Evolutionary conservation across 2,797 vertebrate species (phyloP), one percentile per base, ranked within the genome.

Genomic region (Enteromius fasciolatus): DNA sequence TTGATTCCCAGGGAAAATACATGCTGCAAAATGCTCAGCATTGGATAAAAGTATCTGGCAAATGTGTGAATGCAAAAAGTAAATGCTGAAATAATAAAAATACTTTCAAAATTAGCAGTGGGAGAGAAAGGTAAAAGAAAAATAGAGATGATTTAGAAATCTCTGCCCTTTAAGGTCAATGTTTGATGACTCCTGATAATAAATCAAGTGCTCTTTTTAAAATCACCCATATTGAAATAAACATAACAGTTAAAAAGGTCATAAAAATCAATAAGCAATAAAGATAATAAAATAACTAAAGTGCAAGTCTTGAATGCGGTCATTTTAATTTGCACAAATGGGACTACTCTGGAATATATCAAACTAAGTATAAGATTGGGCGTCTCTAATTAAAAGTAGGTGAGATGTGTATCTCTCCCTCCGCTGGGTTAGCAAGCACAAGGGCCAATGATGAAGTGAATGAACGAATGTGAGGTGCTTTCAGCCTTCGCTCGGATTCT

Each of bases 231-330:
- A n/a, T 70, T 76, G 20, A 31, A 68, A 61, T 10, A 52, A 1
- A 18, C 61, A 33, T 54, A 75, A 52, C 28, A 81, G 54, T 50
- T 70, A 36, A 67, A 28, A 63, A 63, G 52, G 78, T 81, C 68
- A 64, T 67, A 28, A 72, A 46, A 73, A 72, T 81, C 74, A 69
- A 87, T 80, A 77, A 81, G 39, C 78, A 61, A 78, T 74, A 15
- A 14, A 64, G 31, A 39, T 74, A 70, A 74, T 81, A 57, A 61
- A 52, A 59, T 63, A 73, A 54, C 41, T 17, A 18, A 61, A 76
- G 39, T 39, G 5, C n/a, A 57, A 18, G 64, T 25, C 18, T 39
- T 59, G 3, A 23, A 41, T 17, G 72, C 54, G 78, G 57, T 64
- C 70, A 80, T 15, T 85, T 75, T 77, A 50, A 83, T 77, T 64